phyloP scores from a whole-genome alignment of 2,113 vertebrate genomes.

The Cyphomyrus plagiostoma region DNA sequence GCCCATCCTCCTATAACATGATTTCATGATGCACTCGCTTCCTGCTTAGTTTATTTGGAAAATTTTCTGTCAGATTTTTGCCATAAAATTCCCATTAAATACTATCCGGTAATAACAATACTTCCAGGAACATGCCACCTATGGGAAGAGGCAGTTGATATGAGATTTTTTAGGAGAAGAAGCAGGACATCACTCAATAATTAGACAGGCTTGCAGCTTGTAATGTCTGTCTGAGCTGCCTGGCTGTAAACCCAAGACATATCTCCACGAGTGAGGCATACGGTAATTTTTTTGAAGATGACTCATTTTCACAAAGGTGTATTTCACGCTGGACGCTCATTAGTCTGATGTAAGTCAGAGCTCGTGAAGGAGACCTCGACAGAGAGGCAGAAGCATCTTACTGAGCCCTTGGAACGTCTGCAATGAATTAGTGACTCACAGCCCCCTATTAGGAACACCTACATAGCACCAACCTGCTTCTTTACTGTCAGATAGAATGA shows the following conservation, averaged over 20 bases:
- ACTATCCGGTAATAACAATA: background rate
- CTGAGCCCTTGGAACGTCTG: background rate
- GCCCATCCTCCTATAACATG: background rate
- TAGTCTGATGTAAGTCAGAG: conserved; percentile 8
- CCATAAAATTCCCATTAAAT: background rate
- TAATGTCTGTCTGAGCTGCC: background rate
- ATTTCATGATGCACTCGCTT: background rate
- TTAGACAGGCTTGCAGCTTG: background rate
- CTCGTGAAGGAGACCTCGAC: background rate
- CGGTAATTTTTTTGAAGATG: background rate
- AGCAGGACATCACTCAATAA: background rate
- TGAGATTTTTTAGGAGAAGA: background rate
- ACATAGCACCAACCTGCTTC: background rate
- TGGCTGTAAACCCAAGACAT: background rate
- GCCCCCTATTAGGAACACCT: background rate
- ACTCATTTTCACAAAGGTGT: background rate
- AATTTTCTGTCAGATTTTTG: background rate
- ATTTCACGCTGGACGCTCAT: background rate
- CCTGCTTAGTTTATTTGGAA: background rate
- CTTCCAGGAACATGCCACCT: background rate
- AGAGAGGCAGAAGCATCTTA: background rate
- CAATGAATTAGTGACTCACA: conserved; percentile 8
- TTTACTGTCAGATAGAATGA: background rate
- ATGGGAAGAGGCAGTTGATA: background rate
- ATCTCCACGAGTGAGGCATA: background rate